Base-by-base conservation (phyloP, 2,888 invertebrate species). In the Trilocha varians region DNA sequence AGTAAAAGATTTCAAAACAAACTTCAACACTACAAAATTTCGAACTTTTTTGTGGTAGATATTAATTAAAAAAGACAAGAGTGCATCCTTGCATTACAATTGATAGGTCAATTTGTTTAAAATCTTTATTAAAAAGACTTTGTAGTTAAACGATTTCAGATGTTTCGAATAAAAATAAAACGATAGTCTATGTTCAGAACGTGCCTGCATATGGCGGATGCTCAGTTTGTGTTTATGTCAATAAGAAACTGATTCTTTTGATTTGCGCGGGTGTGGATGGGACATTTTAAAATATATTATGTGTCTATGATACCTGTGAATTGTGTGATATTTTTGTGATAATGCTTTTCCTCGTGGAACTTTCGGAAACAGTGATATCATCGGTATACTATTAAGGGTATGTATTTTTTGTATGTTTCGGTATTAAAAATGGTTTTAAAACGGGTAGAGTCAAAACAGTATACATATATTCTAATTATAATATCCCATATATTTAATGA, bases 151-250 rank as follows among this genome's bases (percentile, higher is more conserved):
- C n/a, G n/a, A 25, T 9, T 25, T 25, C 25, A 25, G 11, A 25
- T 11, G 11, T 25, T 11, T 25, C 6, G 25, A 25, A 25, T 25
- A 25, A 25, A 9, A 25, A 25, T 25, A 9, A 25, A 6, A 25
- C 2, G 4, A 25, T 15, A 32, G 38, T 34, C 62, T 64, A 71
- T 69, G 68, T 75, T 64, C 68, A 54, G 77, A 84, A 83, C 82
- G 79, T 70, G 69, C 66, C 74, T 84, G 83, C 84, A 83, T 84
- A 84, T 85, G 85, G 85, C 85, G 80, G 79, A 83, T 75, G 78
- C 74, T 78, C 78, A 78, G 84, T 85, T 83, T 85, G 84, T 85
- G 85, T 85, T 85, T 85, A 85, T 85, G 84, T 85, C 85, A 85
- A 85, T 85, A 85, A 75, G 71, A 71, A 75, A 76, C 79, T 80